Evolutionary conservation across 2,113 vertebrate genomes (phyloP).

Genomic region (Macroglossus sobrinus): DNA sequence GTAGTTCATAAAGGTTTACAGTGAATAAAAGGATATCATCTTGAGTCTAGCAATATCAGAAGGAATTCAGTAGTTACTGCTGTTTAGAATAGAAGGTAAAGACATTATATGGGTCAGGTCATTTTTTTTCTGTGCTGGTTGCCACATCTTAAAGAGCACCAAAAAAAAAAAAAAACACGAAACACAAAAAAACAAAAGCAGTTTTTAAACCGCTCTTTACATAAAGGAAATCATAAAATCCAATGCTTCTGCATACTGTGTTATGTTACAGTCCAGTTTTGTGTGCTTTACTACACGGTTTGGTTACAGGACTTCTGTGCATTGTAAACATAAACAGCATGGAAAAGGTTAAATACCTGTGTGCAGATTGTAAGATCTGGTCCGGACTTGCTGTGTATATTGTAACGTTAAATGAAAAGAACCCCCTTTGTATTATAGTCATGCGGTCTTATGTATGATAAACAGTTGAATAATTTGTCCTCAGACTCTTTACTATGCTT

Average conservation of each 20-base stretch:
- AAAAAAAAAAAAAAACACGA: slow-evolving; percentile 82
- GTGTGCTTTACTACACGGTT: slow-evolving; percentile 96
- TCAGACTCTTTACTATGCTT: slow-evolving; percentile 94
- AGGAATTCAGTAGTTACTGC: slow-evolving; percentile 82
- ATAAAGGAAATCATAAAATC: slow-evolving; percentile 78
- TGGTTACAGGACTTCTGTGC: slow-evolving; percentile 99
- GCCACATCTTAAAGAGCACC: slow-evolving; percentile 83
- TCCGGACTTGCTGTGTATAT: slow-evolving; percentile 99
- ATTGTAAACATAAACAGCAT: slow-evolving; percentile 99
- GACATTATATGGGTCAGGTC: slow-evolving; percentile 67
- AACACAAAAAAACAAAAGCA: slow-evolving; percentile 79
- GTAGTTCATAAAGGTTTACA: slow-evolving; percentile 75
- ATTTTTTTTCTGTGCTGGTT: slow-evolving; percentile 70
- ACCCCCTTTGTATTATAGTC: slow-evolving; percentile 99
- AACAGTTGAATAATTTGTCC: slow-evolving; percentile 99
- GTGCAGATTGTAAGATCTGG: slow-evolving; percentile 99
- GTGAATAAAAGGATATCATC: slow-evolving; percentile 77
- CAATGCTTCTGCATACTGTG: slow-evolving; percentile 87
- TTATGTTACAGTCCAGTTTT: slow-evolving; percentile 91
- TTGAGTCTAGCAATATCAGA: slow-evolving; percentile 80
- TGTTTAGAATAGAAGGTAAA: slow-evolving; percentile 76
- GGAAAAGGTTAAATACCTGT: slow-evolving; percentile 99
- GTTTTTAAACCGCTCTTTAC: slow-evolving; percentile 76
- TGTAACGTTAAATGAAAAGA: slow-evolving; percentile 97
- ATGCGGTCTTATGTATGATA: slow-evolving; percentile 99